Conservation (phyloP, 2,888 invertebrate species). For the Cephonodes hylas region DNA sequence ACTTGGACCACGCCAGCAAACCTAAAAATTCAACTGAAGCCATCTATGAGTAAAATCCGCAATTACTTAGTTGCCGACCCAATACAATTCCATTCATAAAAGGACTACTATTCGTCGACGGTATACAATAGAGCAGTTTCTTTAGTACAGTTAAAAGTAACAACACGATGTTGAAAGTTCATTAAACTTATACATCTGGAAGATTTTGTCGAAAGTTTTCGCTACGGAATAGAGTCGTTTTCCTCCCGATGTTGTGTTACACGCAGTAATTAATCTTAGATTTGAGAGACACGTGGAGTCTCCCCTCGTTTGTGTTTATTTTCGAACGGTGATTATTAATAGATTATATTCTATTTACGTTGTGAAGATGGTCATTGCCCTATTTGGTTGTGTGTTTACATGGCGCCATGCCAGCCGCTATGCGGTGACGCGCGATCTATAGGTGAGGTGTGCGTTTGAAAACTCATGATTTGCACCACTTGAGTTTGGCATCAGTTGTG, state of each 20-base stretch:
- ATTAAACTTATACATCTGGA: neutral
- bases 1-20: too few relatives aligned
- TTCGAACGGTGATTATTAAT: conserved; percentile 63
- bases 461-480: conserved; percentile 10
- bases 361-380: conserved; percentile 72
- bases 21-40: too few relatives aligned
- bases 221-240: conserved; percentile 16
- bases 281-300: conserved; percentile 60
- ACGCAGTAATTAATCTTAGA: conserved; percentile 57
- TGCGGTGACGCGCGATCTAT: conserved; percentile 38
- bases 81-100: neutral
- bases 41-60: too few relatives aligned
- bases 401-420: conserved; percentile 61
- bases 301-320: conserved; percentile 66
- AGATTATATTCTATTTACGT: conserved; percentile 71
- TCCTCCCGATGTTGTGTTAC: conserved; percentile 17
- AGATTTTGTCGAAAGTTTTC: conserved; percentile 18
- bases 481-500: conserved; percentile 6
- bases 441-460: neutral
- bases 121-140: neutral
- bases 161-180: neutral
- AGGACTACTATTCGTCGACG: neutral
- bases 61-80: too few relatives aligned
- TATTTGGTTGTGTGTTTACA: conserved; percentile 76
- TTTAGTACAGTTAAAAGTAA: neutral